Evolutionary conservation across 1,140 invertebrate genomes (phyloP), one percentile per base, ranked within the genome.

Genomic region (Trichogramma pretiosum): DNA sequence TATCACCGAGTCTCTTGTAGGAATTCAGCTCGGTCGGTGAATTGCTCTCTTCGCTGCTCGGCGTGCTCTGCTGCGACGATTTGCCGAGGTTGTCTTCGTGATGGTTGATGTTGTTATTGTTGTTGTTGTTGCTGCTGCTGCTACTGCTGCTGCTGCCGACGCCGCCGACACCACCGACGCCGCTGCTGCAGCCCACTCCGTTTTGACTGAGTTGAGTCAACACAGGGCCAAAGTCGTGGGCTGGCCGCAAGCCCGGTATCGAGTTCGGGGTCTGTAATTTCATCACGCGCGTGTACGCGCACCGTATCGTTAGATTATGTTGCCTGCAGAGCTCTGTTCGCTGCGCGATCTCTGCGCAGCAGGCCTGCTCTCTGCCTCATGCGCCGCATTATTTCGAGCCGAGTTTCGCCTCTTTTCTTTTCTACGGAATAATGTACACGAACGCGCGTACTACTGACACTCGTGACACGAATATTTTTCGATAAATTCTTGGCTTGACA

Each of bases 11-110:
- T 56, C 84, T 75, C 65, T 87, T 84, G 66, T 87, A 89, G 56
- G 85, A 86, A 72, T 89, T 89, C 54, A 89, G 75, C 70, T 89
- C 87, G 34, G 87, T 88, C n/a, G 87, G 87, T 19, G 87, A 90
- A 69, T 86, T 87, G 62, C 84, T 87, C 66, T 89, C 87, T 63
- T 89, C 85, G 52, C 85, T 88, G 63, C 83, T 85, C 36, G 84
- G 85, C 16, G 84, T 84, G 57, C 80, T 83, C 53, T 76, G 75
- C 46, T 76, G 71, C 3, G 74, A 76, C 43, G 13, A 2, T 17
- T 34, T 4, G 5, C 16, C 9, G 5, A 11, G 33, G 4, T 34
- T 8, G 5, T 34, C 4, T 5, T 34, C 9, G 5, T 34, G 33
- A 4, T 34, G 33, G 5, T 34, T 8, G 5, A 11, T 8, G 5